phyloP scores from a whole-genome alignment of 1,140 invertebrate species.

The Solen grandis region DNA sequence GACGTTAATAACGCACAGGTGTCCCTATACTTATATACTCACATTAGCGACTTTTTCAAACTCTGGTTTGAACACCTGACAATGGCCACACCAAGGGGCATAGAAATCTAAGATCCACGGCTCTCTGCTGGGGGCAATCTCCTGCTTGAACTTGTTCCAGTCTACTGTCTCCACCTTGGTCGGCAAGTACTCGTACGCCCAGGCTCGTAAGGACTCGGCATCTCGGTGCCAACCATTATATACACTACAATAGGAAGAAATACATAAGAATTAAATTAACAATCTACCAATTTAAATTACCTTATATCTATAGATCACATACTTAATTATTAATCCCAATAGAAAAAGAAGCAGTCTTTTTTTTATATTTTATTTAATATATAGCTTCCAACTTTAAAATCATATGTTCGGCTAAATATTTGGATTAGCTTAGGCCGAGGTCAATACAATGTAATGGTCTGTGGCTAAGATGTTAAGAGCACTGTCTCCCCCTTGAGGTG shows the following conservation, averaged over 20 bases:
- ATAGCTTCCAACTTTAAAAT: too few species aligned
- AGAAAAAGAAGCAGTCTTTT: too few species aligned
- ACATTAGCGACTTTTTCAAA: slow-evolving; percentile 86
- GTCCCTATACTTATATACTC: too few species aligned
- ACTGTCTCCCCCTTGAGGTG: too few species aligned
- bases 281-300: not conserved
- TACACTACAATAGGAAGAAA: slow-evolving; percentile 82
- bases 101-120: slow-evolving; percentile 87
- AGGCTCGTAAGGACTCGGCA: slow-evolving; percentile 83
- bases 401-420: too few species aligned
- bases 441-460: too few species aligned
- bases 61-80: slow-evolving; percentile 86
- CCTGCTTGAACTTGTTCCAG: slow-evolving; percentile 69
- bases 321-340: too few species aligned
- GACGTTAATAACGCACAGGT: too few species aligned
- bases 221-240: slow-evolving; percentile 85
- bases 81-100: slow-evolving; percentile 89
- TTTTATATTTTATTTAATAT: too few species aligned
- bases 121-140: slow-evolving; percentile 80
- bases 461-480: too few species aligned
- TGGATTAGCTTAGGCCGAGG: too few species aligned
- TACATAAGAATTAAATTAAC: not conserved
- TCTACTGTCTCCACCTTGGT: slow-evolving; percentile 76
- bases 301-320: not conserved
- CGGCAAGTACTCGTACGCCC: slow-evolving; percentile 85